These are phyloP conservation scores for Calcarius lapponicus DNA, from an alignment of 2,797 vertebrate genomes.

Conservation along the genomic window DNA sequence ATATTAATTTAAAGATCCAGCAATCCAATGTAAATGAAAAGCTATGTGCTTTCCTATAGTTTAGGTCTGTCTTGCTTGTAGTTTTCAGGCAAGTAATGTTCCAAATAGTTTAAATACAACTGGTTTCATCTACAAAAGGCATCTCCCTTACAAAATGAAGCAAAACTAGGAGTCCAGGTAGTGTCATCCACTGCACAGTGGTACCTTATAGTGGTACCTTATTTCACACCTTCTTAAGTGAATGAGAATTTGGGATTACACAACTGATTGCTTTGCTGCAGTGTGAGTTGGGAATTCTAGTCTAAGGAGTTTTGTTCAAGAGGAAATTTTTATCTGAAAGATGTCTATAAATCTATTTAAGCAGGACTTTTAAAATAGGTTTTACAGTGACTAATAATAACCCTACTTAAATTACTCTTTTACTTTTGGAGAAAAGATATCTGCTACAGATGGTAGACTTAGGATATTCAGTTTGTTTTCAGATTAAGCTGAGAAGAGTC, in stretches of 20 bases:
- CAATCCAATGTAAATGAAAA: background rate
- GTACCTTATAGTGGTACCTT: rapidly evolving
- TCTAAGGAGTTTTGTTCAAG: background rate
- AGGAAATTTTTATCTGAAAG: background rate
- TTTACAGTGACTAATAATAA: background rate
- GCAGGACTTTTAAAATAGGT: background rate
- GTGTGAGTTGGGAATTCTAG: background rate
- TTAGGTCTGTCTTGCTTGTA: background rate
- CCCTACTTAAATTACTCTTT: background rate
- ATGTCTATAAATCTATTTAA: background rate
- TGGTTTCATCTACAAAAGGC: background rate
- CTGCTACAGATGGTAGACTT: background rate
- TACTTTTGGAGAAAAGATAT: background rate
- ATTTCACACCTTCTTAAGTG: background rate
- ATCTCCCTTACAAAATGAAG: background rate
- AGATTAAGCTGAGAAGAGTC: background rate
- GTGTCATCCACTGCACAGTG: background rate
- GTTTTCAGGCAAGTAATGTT: background rate
- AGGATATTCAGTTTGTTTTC: background rate
- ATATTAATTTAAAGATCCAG: background rate
- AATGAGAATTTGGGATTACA: background rate
- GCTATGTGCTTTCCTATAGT: background rate
- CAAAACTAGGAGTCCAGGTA: background rate
- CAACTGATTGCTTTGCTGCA: background rate
- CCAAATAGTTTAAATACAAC: background rate